These are phyloP conservation scores for Rousettus madagascariensis DNA, from an alignment of 2,797 vertebrate species.

Conservation along the genomic window DNA sequence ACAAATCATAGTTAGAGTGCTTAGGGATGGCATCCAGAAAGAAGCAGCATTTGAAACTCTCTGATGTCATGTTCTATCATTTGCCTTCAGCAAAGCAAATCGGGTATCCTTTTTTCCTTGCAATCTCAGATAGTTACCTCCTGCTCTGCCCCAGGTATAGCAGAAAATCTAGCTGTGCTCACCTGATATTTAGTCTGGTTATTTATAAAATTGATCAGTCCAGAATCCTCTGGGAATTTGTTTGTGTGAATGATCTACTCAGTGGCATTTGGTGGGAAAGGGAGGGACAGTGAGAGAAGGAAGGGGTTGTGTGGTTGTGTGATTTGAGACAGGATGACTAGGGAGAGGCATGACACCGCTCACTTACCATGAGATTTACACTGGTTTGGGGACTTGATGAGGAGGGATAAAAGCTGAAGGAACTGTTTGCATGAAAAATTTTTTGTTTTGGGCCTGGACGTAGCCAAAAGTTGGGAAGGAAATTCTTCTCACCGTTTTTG, in stretches of 20 bases:
- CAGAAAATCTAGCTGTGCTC: background rate
- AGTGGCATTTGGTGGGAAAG: background rate
- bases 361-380: fast-evolving
- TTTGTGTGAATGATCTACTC: background rate
- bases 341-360: background rate
- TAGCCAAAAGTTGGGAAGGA: background rate
- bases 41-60: background rate
- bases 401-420: background rate
- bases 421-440: background rate
- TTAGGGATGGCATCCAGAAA: background rate
- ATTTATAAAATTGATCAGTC: background rate
- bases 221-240: background rate
- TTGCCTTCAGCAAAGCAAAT: background rate
- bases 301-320: background rate
- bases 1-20: background rate
- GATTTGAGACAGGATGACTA: background rate
- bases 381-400: background rate
- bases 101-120: background rate
- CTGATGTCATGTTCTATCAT: background rate
- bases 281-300: too few species aligned
- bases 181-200: background rate
- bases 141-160: background rate
- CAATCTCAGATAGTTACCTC: background rate
- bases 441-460: background rate
- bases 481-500: background rate